These are phyloP conservation scores for Eupithecia centaureata DNA, from an alignment of 2,888 invertebrate species.

Conservation along the genomic window DNA sequence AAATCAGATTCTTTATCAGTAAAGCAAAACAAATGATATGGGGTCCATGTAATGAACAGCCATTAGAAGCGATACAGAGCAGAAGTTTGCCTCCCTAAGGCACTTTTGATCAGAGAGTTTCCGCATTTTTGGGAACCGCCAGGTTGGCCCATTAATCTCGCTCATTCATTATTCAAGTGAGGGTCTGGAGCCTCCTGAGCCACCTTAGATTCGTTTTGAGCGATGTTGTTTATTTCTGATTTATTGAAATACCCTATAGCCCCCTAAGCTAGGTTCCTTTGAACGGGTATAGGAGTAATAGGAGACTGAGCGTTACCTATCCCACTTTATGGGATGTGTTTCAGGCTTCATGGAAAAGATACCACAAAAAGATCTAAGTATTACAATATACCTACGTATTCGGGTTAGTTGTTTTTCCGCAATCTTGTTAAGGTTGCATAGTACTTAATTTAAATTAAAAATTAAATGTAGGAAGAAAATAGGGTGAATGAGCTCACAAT, in stretches of 20 bases:
- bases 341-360: not conserved
- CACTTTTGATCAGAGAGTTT: constrained; percentile 36
- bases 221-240: constrained; percentile 22
- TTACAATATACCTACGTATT: not conserved
- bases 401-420: not conserved
- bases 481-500: constrained; percentile 25
- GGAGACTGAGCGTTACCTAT: not conserved
- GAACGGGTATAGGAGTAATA: not conserved
- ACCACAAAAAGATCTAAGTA: not conserved
- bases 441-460: not conserved
- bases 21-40: not conserved
- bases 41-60: constrained; percentile 16
- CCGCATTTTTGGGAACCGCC: constrained; percentile 35
- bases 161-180: constrained; percentile 44
- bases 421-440: not conserved
- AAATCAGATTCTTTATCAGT: not conserved
- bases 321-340: not conserved
- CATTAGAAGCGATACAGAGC: constrained; percentile 24
- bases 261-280: constrained; percentile 2
- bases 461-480: not conserved
- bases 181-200: constrained; percentile 20
- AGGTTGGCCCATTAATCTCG: constrained; percentile 40
- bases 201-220: constrained; percentile 25
- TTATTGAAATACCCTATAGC: constrained; percentile 15
- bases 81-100: constrained; percentile 24